Evolutionary conservation across 2,888 invertebrate genomes (phyloP), one percentile per base, ranked within the genome.

Genomic region (Sesamia inferens): DNA sequence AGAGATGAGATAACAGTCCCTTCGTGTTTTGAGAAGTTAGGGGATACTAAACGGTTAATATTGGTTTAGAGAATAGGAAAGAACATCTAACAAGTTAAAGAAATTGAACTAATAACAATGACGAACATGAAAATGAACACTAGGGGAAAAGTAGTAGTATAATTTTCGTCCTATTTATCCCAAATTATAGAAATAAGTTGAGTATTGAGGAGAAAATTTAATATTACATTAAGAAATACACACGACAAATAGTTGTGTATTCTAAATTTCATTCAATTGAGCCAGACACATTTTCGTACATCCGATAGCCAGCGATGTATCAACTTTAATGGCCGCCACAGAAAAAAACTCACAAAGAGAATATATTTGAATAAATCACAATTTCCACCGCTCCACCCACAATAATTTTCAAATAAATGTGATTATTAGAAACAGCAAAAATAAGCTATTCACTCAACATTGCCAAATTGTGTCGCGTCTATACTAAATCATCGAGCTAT

Each of bases 391-490:
- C 85, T 84, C 78, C 87, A 76, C 89, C 90, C 89, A 90, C 90
- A 81, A 83, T 86, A 84, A 78, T 81, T 88, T 88, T 91, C 88
- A 89, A 89, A 91, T 89, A 89, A 92, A 92, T 90, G 88, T 89
- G 88, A 79, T 85, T 85, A 92, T 92, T 90, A 91, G 87, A 90
- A 91, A 88, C 85, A 90, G 89, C 87, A 87, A 92, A 93, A 93
- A 93, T 92, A 93, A 90, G 85, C 88, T 84, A 89, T 89, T 90
- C 88, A 86, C 82, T 89, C 85, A 86, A 85, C 89, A 90, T 89
- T 91, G 93, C 92, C 90, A 92, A 93, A 92, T 90, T 88, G 87
- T 92, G 92, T 92, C 92, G 88, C 87, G 74, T 88, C 31, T 87
- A 78, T 78, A 81, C 91, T 93, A 94, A 94, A 93, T 94, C 92